Base-by-base conservation (phyloP, 1,140 invertebrate species). In the Heliconius nattereri region DNA sequence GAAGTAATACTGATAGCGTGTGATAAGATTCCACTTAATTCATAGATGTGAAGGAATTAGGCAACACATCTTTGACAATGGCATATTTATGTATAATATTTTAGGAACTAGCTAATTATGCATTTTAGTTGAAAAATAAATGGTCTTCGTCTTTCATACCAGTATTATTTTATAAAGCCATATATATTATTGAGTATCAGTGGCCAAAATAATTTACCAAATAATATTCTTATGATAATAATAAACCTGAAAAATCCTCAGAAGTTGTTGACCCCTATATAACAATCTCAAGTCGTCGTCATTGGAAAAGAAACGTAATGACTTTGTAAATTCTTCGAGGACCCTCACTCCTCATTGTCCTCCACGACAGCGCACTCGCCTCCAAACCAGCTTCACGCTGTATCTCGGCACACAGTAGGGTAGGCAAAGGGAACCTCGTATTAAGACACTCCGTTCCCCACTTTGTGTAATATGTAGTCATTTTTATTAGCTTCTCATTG, bases 281-380 rank as follows among this genome's bases (percentile, higher is more conserved):
- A 66, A 66, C 3, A 11, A 26, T 66, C 60, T 66, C n/a, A 29
- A 66, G 60, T 66, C 60, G 9, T 19, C 60, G 26, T 66, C 23
- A 66, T 29, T 66, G 60, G 60, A 26, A 66, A 66, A 26, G 13
- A 66, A 26, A 66, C 60, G 23, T 66, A 66, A 66, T 66, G 60
- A 66, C 60, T 66, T 29, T 29, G 26, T 66, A 66, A 66, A 66
- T 66, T 11, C 23, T 29, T 66, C 11, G 13, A 66, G 60, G 23
- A 5, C 23, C 60, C 60, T 66, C 60, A 29, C 49, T 20, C 49
- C 40, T 16, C 40, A 13, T 3, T n/a, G 2, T 57, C n/a, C 9
- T 57, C 54, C 20, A 66, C 23, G 60, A 26, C 23, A 26, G 57
- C 5, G n/a, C 54, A 60, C 54, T 60, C 54, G 20, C 54, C n/a